Conservation (phyloP, 1,140 invertebrate species). For the Philotrypesis tridentata region DNA sequence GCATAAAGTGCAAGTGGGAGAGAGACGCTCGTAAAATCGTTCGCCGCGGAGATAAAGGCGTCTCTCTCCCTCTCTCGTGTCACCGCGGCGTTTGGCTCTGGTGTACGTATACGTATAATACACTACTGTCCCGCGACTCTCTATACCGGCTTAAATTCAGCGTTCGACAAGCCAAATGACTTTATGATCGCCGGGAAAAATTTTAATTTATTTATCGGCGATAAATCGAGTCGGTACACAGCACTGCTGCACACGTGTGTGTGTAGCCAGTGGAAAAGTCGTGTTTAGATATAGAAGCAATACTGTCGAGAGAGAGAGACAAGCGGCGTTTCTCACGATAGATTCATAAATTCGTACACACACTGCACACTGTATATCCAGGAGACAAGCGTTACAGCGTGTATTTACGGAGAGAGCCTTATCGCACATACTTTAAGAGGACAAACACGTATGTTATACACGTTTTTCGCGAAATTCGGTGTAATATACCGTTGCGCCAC, state of each 20-base stretch:
- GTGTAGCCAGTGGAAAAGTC: background rate
- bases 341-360: background rate
- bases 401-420: background rate
- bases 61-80: background rate
- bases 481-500: background rate
- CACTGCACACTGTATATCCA: no score
- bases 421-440: background rate
- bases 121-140: slow-evolving; percentile 10
- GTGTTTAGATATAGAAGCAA: background rate
- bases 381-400: no score
- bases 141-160: slow-evolving; percentile 3
- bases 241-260: no score
- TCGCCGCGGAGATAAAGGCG: slow-evolving; percentile 23
- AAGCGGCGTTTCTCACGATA: background rate
- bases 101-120: no score
- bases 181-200: background rate
- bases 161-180: slow-evolving; percentile 5
- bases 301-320: no score
- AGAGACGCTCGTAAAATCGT: slow-evolving; percentile 32
- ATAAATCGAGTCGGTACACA: background rate
- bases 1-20: no score
- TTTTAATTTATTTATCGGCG: background rate
- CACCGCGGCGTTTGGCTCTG: slow-evolving; percentile 8
- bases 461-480: no score
- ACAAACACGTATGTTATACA: background rate